phyloP scores from a whole-genome alignment of 2,888 invertebrate genomes.

The Palloptera scutellata region DNA sequence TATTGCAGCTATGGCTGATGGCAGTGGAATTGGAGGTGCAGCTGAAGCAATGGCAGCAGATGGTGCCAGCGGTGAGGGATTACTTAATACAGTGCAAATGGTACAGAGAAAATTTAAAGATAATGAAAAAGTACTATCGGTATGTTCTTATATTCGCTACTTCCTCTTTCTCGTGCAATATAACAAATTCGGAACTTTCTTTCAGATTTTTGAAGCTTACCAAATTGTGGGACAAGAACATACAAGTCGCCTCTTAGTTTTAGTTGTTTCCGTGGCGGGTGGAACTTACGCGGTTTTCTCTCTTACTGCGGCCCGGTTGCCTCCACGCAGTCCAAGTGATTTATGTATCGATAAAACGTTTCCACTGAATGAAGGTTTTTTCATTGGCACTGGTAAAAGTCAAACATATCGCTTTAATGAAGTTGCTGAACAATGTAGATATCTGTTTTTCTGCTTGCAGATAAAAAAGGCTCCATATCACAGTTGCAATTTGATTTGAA shows the following conservation, averaged over 20 bases:
- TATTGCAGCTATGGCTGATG: conserved; percentile 13
- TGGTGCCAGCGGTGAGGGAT: neutral
- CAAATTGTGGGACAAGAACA: conserved; percentile 60
- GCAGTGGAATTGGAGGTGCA: conserved; percentile 12
- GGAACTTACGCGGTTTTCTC: conserved; percentile 61
- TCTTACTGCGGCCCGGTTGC: conserved; percentile 60
- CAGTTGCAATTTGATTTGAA: conserved; percentile 57
- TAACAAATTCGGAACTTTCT: neutral
- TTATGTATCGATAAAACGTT: conserved; percentile 82
- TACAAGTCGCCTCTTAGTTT: conserved; percentile 55
- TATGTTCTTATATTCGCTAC: conserved; percentile 40
- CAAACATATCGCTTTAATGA: neutral
- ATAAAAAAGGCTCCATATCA: conserved; percentile 53
- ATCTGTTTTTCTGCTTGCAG: conserved; percentile 37
- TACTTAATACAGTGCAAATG: conserved; percentile 45
- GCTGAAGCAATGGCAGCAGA: neutral
- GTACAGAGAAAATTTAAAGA: conserved; percentile 61
- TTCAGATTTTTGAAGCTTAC: conserved; percentile 61
- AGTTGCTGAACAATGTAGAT: neutral
- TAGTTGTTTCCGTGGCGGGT: conserved; percentile 57
- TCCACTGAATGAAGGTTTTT: conserved; percentile 81
- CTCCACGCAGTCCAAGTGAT: conserved; percentile 78
- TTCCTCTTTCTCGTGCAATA: neutral
- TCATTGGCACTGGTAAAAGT: conserved; percentile 73
- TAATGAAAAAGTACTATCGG: conserved; percentile 58